These are phyloP conservation scores for Scylla paramamosain DNA, from an alignment of 1,140 invertebrate genomes.

Conservation along the genomic window DNA sequence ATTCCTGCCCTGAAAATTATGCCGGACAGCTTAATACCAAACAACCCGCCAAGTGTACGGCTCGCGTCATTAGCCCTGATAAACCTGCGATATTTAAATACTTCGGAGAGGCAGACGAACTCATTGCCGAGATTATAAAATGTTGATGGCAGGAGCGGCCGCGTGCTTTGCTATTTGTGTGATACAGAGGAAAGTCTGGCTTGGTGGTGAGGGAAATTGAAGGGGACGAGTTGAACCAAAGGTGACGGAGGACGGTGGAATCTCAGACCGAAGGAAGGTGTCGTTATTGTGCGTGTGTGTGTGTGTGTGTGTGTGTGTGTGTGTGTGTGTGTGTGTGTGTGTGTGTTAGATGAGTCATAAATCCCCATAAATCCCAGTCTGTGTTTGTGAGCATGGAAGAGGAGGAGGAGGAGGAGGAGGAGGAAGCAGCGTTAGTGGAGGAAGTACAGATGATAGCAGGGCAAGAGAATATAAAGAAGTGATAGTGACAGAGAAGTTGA, in stretches of 20 bases:
- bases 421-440: background rate
- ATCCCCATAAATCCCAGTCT: background rate
- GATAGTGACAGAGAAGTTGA: background rate
- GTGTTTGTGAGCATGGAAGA: background rate
- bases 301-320: conserved; percentile 47
- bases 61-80: background rate
- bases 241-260: background rate
- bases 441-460: background rate
- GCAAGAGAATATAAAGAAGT: background rate
- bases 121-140: conserved; percentile 41
- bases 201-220: conserved; percentile 6
- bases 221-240: background rate
- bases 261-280: background rate
- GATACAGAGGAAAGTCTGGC: background rate
- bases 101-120: background rate
- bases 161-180: conserved; percentile 34
- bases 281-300: background rate
- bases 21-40: conserved; percentile 8
- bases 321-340: conserved; percentile 41
- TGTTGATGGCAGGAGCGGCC: conserved; percentile 4
- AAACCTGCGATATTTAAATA: conserved; percentile 51
- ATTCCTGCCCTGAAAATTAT: background rate
- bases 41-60: background rate
- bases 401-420: too few species aligned
- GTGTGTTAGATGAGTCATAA: background rate